Evolutionary conservation across 2,797 vertebrate genomes (phyloP).

Genomic region (Ceryle rudis): DNA sequence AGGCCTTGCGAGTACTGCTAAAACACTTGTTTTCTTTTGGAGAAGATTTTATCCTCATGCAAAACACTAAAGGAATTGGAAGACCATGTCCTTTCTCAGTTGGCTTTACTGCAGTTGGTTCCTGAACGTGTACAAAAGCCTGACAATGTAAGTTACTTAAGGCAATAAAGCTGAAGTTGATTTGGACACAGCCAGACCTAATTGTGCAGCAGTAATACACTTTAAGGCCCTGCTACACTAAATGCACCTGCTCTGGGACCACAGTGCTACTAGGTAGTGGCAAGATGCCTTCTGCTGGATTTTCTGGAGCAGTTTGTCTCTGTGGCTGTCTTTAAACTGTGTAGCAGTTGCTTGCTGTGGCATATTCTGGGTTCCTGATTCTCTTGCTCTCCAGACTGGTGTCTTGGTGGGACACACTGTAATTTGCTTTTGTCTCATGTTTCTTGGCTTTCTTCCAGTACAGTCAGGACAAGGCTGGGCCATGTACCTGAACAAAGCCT

Average conservation of each 20-base stretch:
- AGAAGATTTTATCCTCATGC: not conserved
- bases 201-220: not conserved
- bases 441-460: not conserved
- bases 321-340: not conserved
- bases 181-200: not conserved
- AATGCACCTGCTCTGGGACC: fast-evolving
- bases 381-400: not conserved
- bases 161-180: not conserved
- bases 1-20: constrained; percentile 24
- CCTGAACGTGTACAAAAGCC: not conserved
- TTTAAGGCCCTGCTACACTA: not conserved
- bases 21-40: not conserved
- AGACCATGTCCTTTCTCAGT: not conserved
- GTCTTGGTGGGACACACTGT: not conserved
- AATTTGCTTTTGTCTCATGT: not conserved
- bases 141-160: not conserved
- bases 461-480: not conserved
- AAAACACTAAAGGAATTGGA: not conserved
- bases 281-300: not conserved
- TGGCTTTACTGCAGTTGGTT: not conserved
- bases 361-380: not conserved
- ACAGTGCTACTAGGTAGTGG: not conserved
- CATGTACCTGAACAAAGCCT: not conserved
- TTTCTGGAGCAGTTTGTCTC: not conserved
- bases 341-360: not conserved